phyloP scores from a whole-genome alignment of 1,140 invertebrate species.

The Macrobrachium rosenbergii region DNA sequence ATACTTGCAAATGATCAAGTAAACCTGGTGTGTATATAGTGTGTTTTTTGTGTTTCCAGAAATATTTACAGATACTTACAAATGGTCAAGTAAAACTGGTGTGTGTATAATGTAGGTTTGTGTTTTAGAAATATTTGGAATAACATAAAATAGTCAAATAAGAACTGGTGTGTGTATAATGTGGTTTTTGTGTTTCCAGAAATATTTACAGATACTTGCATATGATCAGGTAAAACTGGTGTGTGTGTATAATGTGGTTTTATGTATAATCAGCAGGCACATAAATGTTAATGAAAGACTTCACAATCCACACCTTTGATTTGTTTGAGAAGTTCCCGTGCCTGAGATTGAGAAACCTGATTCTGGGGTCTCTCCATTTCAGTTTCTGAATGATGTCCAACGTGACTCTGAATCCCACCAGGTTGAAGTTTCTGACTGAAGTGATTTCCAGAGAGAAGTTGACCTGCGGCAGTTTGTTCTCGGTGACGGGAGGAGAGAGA shows the following conservation, averaged over 20 bases:
- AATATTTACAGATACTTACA: too few species aligned
- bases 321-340: slow-evolving; percentile 15
- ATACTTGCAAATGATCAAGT: too few species aligned
- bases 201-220: too few species aligned
- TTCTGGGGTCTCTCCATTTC: slow-evolving; percentile 36
- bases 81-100: too few species aligned
- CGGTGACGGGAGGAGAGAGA: slow-evolving; percentile 1
- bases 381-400: slow-evolving; percentile 30
- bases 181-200: too few species aligned
- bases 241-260: not conserved
- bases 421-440: slow-evolving; percentile 44
- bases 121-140: too few species aligned
- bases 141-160: too few species aligned
- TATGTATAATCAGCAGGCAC: not conserved
- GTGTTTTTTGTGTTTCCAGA: too few species aligned
- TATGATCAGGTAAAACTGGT: too few species aligned
- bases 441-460: slow-evolving; percentile 18
- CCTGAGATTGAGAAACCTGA: slow-evolving; percentile 6
- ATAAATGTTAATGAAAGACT: not conserved
- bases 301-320: slow-evolving; percentile 2
- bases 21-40: too few species aligned
- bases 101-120: too few species aligned
- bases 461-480: not conserved
- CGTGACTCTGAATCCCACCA: slow-evolving; percentile 27
- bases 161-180: too few species aligned